These are phyloP conservation scores for Microtus montanus DNA, from an alignment of 2,113 vertebrate genomes.

Conservation along the genomic window DNA sequence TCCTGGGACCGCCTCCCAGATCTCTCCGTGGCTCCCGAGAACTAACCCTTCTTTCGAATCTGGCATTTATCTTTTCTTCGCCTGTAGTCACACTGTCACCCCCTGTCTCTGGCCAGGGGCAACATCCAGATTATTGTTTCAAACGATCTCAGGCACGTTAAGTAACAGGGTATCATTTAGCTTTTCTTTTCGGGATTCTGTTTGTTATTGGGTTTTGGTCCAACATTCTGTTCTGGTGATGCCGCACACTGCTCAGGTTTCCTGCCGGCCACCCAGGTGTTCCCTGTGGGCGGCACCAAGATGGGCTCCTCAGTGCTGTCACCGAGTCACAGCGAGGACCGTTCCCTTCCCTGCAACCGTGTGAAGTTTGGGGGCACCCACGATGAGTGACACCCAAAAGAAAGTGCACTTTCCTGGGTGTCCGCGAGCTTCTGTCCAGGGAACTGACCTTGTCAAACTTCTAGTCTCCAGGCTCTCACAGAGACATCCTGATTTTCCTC, in stretches of 20 bases:
- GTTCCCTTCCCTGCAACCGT: neutral
- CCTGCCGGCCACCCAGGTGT: neutral
- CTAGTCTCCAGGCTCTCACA: neutral
- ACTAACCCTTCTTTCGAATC: neutral
- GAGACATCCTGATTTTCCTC: neutral
- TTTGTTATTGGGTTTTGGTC: neutral
- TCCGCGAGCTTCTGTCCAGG: neutral
- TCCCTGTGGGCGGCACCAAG: neutral
- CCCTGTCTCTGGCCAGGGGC: neutral
- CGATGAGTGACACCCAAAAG: neutral
- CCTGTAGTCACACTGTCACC: neutral
- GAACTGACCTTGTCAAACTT: neutral
- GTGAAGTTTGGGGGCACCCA: neutral
- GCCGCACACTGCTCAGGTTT: neutral
- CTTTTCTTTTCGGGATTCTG: neutral
- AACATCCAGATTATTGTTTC: neutral
- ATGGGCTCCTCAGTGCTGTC: neutral
- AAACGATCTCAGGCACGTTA: neutral
- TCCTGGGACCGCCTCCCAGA: neutral
- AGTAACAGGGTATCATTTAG: neutral
- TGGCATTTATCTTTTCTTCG: neutral
- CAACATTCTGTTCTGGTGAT: neutral
- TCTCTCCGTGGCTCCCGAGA: neutral
- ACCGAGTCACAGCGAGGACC: neutral
- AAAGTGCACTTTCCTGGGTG: neutral